A percentile compares a stretch with the other conserved stretches of the same genome.
Conservation (phyloP, 2,113 vertebrate species). For the Meleagris gallopavo region DNA sequence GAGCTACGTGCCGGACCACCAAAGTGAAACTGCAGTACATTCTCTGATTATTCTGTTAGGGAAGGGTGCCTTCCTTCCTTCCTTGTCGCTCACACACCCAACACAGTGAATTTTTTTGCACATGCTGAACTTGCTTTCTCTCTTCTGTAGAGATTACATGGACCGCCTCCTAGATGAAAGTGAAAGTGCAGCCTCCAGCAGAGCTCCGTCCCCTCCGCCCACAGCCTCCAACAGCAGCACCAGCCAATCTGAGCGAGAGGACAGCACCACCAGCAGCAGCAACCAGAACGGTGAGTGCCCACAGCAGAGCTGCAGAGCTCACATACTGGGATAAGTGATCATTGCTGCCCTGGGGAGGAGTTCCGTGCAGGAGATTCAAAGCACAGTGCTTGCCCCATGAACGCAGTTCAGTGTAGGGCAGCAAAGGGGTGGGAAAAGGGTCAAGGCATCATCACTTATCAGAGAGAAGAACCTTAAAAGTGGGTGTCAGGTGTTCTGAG, state of each 20-base stretch:
- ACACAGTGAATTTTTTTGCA: accelerated
- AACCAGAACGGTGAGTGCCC: conserved; percentile 88
- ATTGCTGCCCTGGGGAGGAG: background rate
- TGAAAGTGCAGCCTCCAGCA: conserved; percentile 89
- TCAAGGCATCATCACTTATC: accelerated
- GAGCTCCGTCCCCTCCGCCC: conserved; percentile 88
- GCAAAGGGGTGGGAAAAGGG: background rate
- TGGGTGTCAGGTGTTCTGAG: accelerated
- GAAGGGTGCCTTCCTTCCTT: background rate
- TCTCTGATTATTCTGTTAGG: too few species aligned
- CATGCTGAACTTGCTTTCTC: background rate
- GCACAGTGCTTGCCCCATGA: background rate
- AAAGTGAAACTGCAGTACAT: background rate
- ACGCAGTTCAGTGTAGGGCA: accelerated
- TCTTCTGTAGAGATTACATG: conserved; percentile 89
- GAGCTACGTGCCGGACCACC: background rate
- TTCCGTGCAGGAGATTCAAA: background rate
- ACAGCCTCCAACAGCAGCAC: conserved; percentile 89
- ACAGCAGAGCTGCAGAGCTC: background rate
- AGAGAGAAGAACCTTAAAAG: background rate
- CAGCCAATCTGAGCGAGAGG: conserved; percentile 90
- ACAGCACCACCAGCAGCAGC: conserved; percentile 75
- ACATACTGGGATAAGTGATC: too few species aligned
- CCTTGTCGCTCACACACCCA: too few species aligned
- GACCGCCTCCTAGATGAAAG: conserved; percentile 92